phyloP scores from a whole-genome alignment of 2,113 vertebrate species.

The Anser cygnoides region DNA sequence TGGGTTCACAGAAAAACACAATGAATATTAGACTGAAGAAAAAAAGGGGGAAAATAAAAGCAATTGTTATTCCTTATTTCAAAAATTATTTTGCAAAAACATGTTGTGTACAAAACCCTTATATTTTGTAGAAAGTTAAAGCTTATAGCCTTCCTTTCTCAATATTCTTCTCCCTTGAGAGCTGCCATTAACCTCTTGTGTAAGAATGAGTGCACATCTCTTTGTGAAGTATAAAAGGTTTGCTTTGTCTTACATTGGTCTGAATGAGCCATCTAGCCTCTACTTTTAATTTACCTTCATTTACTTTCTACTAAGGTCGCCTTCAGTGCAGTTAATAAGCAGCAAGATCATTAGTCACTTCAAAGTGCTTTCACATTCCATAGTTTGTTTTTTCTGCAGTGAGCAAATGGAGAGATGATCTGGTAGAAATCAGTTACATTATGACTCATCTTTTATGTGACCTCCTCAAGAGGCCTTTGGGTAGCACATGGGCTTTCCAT shows the following conservation, averaged over 20 bases:
- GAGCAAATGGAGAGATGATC: constrained; percentile 41
- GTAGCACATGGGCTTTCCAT: constrained; percentile 47
- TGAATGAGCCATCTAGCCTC: background rate
- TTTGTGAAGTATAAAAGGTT: background rate
- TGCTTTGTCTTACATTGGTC: background rate
- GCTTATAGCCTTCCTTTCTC: background rate
- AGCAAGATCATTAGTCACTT: constrained; percentile 58
- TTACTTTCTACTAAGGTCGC: background rate
- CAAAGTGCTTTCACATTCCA: constrained; percentile 34
- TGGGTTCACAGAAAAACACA: background rate
- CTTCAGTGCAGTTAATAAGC: constrained; percentile 42
- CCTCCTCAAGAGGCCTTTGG: constrained; percentile 32
- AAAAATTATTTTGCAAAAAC: background rate
- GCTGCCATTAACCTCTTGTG: background rate
- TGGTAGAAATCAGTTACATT: constrained; percentile 57
- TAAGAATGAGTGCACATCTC: background rate
- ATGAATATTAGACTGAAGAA: background rate
- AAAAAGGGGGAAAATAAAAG: background rate
- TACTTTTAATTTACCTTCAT: constrained; percentile 10
- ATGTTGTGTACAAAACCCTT: background rate
- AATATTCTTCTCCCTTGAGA: background rate
- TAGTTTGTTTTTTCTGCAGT: constrained; percentile 55
- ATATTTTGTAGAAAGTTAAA: background rate
- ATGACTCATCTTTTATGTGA: constrained; percentile 59
- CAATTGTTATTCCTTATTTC: background rate